Conservation (phyloP, 2,797 vertebrate species). For the Ptychadena robeensis region DNA sequence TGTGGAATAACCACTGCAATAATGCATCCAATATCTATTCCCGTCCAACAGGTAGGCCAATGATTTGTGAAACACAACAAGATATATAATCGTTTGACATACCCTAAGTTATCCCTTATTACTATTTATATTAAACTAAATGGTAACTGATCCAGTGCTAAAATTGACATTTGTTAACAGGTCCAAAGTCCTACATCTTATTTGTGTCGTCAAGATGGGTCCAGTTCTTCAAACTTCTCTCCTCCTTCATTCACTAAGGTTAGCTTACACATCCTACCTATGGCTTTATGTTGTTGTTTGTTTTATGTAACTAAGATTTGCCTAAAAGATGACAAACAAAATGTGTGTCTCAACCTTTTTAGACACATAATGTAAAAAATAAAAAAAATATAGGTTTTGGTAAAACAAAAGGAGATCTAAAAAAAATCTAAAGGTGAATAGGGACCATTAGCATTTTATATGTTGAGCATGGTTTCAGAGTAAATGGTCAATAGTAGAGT, state of each 20-base stretch:
- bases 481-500: too few relatives aligned
- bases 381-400: too few relatives aligned
- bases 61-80: background rate
- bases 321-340: too few relatives aligned
- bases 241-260: conserved; percentile 91
- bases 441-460: too few relatives aligned
- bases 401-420: too few relatives aligned
- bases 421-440: too few relatives aligned
- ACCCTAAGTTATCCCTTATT: background rate
- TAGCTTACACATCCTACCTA: conserved; percentile 31
- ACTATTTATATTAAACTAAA: background rate
- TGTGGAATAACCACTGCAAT: conserved; percentile 85
- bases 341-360: too few relatives aligned
- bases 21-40: conserved; percentile 88
- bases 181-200: conserved; percentile 86
- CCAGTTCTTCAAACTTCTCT: conserved; percentile 66
- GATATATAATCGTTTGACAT: background rate
- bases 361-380: too few relatives aligned
- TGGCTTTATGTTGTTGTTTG: too few relatives aligned
- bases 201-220: conserved; percentile 77
- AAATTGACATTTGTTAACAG: conserved; percentile 71
- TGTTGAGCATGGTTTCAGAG: too few relatives aligned
- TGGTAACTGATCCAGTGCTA: conserved; percentile 22
- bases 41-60: conserved; percentile 81
- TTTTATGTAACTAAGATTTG: too few relatives aligned